Base-by-base conservation (phyloP, 2,113 vertebrate species). In the Podilymbus podiceps region DNA sequence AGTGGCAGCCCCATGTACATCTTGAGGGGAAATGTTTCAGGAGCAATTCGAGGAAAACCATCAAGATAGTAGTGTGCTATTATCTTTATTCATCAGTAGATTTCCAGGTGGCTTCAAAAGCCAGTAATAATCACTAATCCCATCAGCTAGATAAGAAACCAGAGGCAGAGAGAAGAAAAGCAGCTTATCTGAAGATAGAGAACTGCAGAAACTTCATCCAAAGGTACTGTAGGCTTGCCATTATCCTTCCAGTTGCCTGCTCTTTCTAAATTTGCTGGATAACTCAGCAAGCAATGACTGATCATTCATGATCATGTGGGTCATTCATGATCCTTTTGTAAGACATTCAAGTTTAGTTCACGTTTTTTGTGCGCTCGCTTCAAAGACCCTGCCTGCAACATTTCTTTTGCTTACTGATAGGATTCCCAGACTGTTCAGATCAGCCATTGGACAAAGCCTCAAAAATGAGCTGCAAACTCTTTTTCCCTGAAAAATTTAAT, bases 61-160 rank as follows among this genome's bases (percentile, higher is more conserved):
- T 56, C 9, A 59, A 84, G 81, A 89, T 40, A 62, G 58, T 14
- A 68, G 44, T 0, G 0, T 85, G 58, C 9, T 94, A 2, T 75
- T 82, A 64, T 78, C 47, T 27, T 73, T 80, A 58, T 80, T 93
- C 62, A 88, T 62, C 59, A 77, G 85, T 21, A 85, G 63, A 73
- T 93, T 94, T 83, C 67, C 66, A 89, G 62, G 81, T 94, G 81
- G 55, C 91, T 95, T 96, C 66, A 91, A 89, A 95, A 72, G 69
- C 44, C 20, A 6, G 60, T 9, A 23, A 28, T 89, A 91, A 92
- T 87, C 44, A 53, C 55, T 55, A 64, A 85, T 69, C 24, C 24
- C 55, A 76, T 79, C 13, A 3, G n/a, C 42, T 56, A 95, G 94
- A 69, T 93, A 93, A 90, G 74, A 88, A 93, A 88, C 13, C 58